phyloP scores from a whole-genome alignment of 2,797 vertebrate genomes.

The Coranthus polyacanthus region DNA sequence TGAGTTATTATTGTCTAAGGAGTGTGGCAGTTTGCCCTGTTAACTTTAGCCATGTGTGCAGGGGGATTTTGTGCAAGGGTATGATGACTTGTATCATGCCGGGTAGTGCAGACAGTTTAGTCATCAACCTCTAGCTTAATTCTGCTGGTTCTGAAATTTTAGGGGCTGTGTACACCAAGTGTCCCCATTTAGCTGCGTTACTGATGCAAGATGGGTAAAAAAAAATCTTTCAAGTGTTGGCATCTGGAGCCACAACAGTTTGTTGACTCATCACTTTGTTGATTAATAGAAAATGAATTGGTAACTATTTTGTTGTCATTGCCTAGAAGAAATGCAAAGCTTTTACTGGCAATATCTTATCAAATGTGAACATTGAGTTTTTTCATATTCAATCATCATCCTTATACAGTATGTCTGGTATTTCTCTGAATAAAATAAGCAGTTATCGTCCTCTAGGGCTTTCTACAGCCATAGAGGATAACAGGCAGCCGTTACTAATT shows the following conservation, averaged over 20 bases:
- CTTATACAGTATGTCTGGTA: not conserved
- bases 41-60: conserved; percentile 33
- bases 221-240: not conserved
- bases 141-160: conserved; percentile 25
- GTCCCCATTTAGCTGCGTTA: conserved; percentile 1
- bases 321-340: too few relatives aligned
- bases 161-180: not conserved
- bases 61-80: conserved; percentile 31
- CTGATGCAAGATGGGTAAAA: not conserved
- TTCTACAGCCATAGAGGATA: too few relatives aligned
- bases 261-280: too few relatives aligned
- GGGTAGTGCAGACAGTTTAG: conserved; percentile 35
- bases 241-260: not conserved
- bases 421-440: too few relatives aligned
- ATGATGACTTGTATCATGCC: conserved; percentile 33
- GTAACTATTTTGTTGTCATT: too few relatives aligned
- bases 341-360: too few relatives aligned
- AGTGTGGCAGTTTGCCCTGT: conserved; percentile 26
- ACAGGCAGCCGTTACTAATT: too few relatives aligned
- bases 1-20: conserved; percentile 50
- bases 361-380: not conserved
- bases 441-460: too few relatives aligned
- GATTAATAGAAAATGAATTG: too few relatives aligned
- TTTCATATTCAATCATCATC: not conserved
- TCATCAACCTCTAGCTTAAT: conserved; percentile 39